These are phyloP conservation scores for Pinna nobilis DNA, from an alignment of 1,140 invertebrate genomes.

Conservation along the genomic window DNA sequence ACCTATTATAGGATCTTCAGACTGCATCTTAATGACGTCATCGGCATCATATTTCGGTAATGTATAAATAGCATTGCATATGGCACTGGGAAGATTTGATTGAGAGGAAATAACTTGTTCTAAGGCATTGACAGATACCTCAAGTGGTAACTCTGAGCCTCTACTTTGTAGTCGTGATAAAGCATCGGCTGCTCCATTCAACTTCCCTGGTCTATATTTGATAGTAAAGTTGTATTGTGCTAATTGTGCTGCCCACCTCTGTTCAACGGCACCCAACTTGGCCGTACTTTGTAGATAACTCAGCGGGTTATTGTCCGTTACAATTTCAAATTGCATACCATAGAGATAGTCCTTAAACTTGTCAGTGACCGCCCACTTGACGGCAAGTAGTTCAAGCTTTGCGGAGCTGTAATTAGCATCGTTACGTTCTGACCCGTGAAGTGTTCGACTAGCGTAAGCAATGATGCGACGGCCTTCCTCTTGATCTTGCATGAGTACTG, in stretches of 20 bases:
- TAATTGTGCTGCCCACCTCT: constrained; percentile 17
- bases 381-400: constrained; percentile 36
- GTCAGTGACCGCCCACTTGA: constrained; percentile 47
- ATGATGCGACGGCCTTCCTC: constrained; percentile 26
- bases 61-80: constrained; percentile 6
- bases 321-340: constrained; percentile 29
- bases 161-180: constrained; percentile 28
- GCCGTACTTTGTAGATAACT: constrained; percentile 31
- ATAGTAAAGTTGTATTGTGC: constrained; percentile 37
- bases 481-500: constrained; percentile 48
- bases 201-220: constrained; percentile 26
- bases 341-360: constrained; percentile 43
- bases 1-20: constrained; percentile 3
- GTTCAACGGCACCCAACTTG: constrained; percentile 19
- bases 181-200: constrained; percentile 35
- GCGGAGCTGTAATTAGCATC: constrained; percentile 37
- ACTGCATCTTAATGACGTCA: constrained; percentile 12
- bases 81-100: not conserved
- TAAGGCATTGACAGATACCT: not conserved
- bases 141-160: constrained; percentile 1
- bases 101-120: constrained; percentile 2
- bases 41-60: constrained; percentile 9
- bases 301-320: constrained; percentile 45
- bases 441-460: constrained; percentile 38
- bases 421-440: constrained; percentile 38